A percentile compares a stretch with the other conserved stretches of the same genome.
Conservation (phyloP, 2,888 invertebrate genomes). For the Synergus umbraculus region DNA sequence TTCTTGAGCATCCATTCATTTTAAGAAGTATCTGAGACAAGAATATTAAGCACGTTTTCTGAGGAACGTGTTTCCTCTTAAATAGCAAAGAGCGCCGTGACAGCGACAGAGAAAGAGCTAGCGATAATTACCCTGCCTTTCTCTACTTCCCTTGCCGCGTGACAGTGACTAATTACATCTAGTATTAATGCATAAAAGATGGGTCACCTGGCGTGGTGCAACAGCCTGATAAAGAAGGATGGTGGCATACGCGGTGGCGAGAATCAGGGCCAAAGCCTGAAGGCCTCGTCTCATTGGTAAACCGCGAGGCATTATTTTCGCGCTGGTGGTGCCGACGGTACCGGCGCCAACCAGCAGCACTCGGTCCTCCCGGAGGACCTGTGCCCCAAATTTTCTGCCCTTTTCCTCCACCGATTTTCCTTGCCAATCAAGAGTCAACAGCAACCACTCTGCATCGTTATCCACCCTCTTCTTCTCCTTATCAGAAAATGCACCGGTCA, state of each 20-base stretch:
- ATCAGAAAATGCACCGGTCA: conserved; percentile 49
- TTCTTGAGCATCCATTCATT: neutral
- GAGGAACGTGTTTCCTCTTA: conserved; percentile 4
- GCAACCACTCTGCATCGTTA: conserved; percentile 65
- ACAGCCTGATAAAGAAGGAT: conserved; percentile 82
- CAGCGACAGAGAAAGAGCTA: neutral
- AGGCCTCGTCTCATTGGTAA: conserved; percentile 75
- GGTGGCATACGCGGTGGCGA: conserved; percentile 81
- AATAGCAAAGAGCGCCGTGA: conserved; percentile 10
- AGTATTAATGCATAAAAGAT: conserved; percentile 36
- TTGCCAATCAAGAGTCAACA: conserved; percentile 58
- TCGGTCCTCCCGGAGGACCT: conserved; percentile 47
- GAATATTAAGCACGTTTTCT: conserved; percentile 7
- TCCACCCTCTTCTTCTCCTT: conserved; percentile 63
- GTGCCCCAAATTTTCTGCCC: conserved; percentile 55
- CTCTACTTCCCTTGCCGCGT: conserved; percentile 2
- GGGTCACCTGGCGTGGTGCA: conserved; percentile 79
- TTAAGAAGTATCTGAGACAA: neutral
- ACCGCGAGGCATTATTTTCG: conserved; percentile 77
- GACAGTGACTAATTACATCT: conserved; percentile 37
- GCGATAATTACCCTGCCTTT: conserved; percentile 1
- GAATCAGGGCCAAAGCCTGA: conserved; percentile 77
- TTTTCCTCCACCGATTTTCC: conserved; percentile 58
- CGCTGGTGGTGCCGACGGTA: conserved; percentile 78
- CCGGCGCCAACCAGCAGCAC: conserved; percentile 78